Conservation (phyloP, 1,140 invertebrate species). For the Apis cerana region DNA sequence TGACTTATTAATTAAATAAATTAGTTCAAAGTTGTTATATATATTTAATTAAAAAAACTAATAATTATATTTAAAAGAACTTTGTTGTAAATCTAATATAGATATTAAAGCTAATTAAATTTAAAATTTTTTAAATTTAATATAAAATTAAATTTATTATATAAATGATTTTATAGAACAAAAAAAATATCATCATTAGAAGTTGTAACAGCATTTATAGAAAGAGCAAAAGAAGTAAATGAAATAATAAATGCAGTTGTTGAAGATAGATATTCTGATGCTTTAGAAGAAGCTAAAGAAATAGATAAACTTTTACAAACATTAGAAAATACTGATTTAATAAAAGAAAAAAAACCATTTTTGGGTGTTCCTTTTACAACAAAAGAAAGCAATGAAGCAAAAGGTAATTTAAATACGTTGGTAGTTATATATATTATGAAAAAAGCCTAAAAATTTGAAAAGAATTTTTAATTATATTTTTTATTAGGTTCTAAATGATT, state of each 20-base stretch:
- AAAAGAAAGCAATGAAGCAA: slow-evolving; percentile 84
- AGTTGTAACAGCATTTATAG: slow-evolving; percentile 88
- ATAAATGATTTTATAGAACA: slow-evolving; percentile 70
- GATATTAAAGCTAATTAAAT: background rate
- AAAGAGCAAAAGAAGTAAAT: slow-evolving; percentile 91
- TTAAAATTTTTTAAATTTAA: background rate
- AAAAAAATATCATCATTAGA: slow-evolving; percentile 85
- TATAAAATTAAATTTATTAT: slow-evolving; percentile 21
- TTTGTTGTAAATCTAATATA: background rate
- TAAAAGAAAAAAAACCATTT: slow-evolving; percentile 84
- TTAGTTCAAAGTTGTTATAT: no score
- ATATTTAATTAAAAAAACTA: no score
- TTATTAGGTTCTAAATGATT: background rate
- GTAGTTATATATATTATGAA: no score
- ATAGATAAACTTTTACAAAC: slow-evolving; percentile 86
- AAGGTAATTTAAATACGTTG: slow-evolving; percentile 77
- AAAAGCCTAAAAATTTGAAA: no score
- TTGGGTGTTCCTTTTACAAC: slow-evolving; percentile 92
- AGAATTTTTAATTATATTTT: background rate
- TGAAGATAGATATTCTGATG: slow-evolving; percentile 88
- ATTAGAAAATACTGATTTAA: slow-evolving; percentile 80
- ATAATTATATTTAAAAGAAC: no score
- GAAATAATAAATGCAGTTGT: slow-evolving; percentile 90
- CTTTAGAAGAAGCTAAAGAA: slow-evolving; percentile 87
- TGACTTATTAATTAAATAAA: no score